Evolutionary conservation across 2,113 vertebrate genomes (phyloP).

Genomic region (Passer montanus): DNA sequence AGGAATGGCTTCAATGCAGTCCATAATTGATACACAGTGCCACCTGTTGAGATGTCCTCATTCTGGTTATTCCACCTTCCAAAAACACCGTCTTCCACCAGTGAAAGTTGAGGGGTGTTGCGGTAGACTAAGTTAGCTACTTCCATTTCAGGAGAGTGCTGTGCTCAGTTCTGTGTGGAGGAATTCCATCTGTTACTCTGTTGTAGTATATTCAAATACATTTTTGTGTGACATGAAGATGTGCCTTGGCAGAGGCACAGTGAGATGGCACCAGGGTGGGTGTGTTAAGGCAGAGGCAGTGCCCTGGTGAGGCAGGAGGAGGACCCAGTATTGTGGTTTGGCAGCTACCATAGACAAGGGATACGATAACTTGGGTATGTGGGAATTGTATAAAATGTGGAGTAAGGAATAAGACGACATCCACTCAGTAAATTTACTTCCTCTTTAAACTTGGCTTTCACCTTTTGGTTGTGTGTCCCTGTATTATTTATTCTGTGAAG

Average conservation of each 20-base stretch:
- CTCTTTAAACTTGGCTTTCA: neutral
- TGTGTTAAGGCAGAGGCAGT: neutral
- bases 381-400: neutral
- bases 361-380: neutral
- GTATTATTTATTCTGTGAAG: neutral
- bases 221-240: neutral
- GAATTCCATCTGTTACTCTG: neutral
- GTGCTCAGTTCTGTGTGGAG: neutral
- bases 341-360: neutral
- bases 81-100: neutral
- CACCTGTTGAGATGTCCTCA: neutral
- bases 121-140: neutral
- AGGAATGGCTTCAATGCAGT: neutral
- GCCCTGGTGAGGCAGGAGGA: neutral
- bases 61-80: neutral
- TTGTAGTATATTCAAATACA: neutral
- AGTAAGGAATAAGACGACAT: neutral
- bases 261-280: neutral
- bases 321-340: accelerated
- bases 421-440: neutral
- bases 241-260: neutral
- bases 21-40: neutral
- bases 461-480: neutral
- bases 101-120: neutral
- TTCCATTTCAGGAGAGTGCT: neutral